Evolutionary conservation across 2,797 vertebrate genomes (phyloP), one percentile per base, ranked within the genome.

Genomic region (Gallinago nigripennis): DNA sequence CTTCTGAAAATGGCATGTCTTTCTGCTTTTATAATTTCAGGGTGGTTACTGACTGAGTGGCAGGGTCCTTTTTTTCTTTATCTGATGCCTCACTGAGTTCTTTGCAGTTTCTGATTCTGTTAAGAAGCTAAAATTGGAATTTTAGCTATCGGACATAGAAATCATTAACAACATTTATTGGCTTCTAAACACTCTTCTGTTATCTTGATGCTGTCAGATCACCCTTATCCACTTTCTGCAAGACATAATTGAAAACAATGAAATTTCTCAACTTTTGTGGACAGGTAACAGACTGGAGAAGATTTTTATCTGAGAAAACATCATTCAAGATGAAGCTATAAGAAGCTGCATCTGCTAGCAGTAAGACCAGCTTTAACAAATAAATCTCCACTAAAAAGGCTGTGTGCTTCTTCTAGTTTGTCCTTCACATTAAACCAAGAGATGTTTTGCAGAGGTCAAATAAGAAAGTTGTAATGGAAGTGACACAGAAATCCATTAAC

Each of bases 201-300:
- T 95, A 97, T 92, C 93, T 91, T 11, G 41, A 57, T 8, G 35
- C 71, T 94, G 92, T 94, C 83, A 90, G 86, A 89, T 94, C 57
- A 83, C 71, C 51, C 73, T 92, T 91, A 88, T 76, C 65, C 45
- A 61, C 64, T 69, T 69, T 88, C 70, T 12, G 17, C 24, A 76
- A 83, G 92, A 70, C 33, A 14, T 83, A 92, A 87, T 93, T 91
- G 71, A 95, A 95, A 96, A 96, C 90, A 96, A 92, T 91, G 92
- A 83, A n/a, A 64, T 94, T 86, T 82, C 60, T 92, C 48, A 73
- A 77, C 43, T 82, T 90, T 39, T 86, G 51, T 88, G 87, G 66
- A 80, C 65, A 48, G 56, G 73, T 95, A 80, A 94, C 41, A 70
- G 76, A 43, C 65, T 76, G 63, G 86, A 75, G 65, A 87, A 95